Percentiles rank a stretch among this genome's conserved stretches.
phyloP scores from a whole-genome alignment of 64 coral and sea anemone genomes.

The Cladopsammia gracilis region DNA sequence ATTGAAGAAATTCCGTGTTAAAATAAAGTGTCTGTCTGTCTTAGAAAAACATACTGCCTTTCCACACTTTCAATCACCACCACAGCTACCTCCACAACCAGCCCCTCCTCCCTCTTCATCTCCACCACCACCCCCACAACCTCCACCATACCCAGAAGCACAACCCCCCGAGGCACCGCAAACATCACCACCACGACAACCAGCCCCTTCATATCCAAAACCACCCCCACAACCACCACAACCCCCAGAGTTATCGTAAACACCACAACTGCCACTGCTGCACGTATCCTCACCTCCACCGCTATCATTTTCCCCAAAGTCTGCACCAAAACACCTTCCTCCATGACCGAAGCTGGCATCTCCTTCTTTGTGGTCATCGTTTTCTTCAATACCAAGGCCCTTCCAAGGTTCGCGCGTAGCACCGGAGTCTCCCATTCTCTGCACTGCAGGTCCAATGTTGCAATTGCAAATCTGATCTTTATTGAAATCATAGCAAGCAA shows the following conservation, averaged over 20 bases:
- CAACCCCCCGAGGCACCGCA: neutral
- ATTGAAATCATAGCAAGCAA: neutral
- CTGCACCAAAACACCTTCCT: neutral
- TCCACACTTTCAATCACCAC: too few relatives aligned
- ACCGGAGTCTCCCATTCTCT: neutral
- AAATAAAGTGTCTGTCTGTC: too few relatives aligned
- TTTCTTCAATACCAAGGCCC: neutral
- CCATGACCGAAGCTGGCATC: neutral
- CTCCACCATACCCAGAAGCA: neutral
- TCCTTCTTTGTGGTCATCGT: neutral
- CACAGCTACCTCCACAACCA: neutral
- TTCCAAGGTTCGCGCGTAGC: neutral
- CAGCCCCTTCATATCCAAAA: neutral
- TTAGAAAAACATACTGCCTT: too few relatives aligned
- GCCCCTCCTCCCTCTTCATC: neutral
- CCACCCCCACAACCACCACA: neutral
- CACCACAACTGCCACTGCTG: neutral
- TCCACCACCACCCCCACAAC: neutral
- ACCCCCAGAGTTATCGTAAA: neutral
- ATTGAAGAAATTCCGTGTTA: too few relatives aligned
- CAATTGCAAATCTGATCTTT: neutral
- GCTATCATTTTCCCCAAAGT: neutral
- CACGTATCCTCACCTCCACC: neutral
- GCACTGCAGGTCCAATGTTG: neutral
- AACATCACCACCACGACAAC: neutral